phyloP scores from a whole-genome alignment of 53 echinoderm and acorn worm genomes.

The Hippasteria phrygiana region DNA sequence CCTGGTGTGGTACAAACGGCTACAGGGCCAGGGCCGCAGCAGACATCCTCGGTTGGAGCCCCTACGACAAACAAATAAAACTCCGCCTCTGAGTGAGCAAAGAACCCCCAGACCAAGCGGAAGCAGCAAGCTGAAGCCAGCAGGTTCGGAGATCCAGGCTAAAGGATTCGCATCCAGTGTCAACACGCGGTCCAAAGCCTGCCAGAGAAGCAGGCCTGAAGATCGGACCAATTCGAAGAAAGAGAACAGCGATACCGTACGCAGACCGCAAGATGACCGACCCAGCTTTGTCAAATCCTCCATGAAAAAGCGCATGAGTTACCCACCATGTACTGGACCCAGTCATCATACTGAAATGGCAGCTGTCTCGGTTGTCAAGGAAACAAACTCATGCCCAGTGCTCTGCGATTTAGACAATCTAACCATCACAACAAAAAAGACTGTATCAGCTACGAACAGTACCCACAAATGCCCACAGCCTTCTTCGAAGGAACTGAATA shows the following conservation, averaged over 20 bases:
- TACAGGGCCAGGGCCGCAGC: neutral
- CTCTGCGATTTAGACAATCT: conserved; percentile 36
- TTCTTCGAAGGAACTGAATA: conserved; percentile 14
- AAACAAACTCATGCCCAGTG: conserved; percentile 31
- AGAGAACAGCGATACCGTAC: conserved; percentile 17
- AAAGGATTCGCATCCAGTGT: conserved; percentile 3
- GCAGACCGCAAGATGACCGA: neutral
- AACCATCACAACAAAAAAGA: conserved; percentile 22
- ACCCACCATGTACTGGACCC: conserved; percentile 51
- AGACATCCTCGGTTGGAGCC: conserved; percentile 27
- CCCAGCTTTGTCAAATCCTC: conserved; percentile 3
- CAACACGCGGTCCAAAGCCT: conserved; percentile 14
- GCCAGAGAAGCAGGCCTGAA: neutral
- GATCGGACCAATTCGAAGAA: conserved; percentile 19
- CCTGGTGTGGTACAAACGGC: conserved; percentile 25
- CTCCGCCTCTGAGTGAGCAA: neutral
- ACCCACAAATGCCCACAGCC: neutral
- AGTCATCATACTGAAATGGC: neutral
- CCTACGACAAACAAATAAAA: neutral
- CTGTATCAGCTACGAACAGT: neutral
- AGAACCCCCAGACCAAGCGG: neutral
- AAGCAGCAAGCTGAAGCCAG: neutral
- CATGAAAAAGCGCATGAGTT: conserved; percentile 54
- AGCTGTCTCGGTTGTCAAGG: neutral
- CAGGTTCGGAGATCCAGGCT: neutral